Base-by-base conservation (phyloP, 2,888 invertebrate species). In the Limenitis camilla region DNA sequence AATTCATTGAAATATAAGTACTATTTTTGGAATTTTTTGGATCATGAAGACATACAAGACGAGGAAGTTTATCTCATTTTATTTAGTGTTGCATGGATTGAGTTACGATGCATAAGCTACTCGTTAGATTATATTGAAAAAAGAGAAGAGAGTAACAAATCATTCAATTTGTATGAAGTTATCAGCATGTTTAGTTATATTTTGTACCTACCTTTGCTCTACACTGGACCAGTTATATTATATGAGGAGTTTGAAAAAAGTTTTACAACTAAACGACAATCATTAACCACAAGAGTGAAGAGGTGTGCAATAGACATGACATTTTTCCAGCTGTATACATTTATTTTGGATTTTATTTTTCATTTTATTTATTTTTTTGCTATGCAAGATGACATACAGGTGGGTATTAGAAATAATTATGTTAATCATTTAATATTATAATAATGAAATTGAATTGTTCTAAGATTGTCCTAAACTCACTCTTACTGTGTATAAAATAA, bases 301-400 rank as follows among this genome's bases (percentile, higher is more conserved):
- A 72, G 64, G 63, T 84, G 91, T 59, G 38, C 79, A 0, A 62
- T 65, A 56, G 83, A 89, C 64, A 69, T 93, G 55, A 41, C 78
- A 2, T 84, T 94, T 61, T 91, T 91, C 53, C 58, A 87, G 6
- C 88, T 92, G 61, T 96, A 95, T 92, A 87, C 92, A 54, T 68
- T 91, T 19, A 78, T 94, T 53, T 89, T 92, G 57, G 93, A 96
- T 65, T 73, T 93, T 45, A 76, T 89, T 0, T 85, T 95, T 40
- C 96, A 97, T 80, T 96, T 90, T 71, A 77, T 97, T 45, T 97
- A 96, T 72, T 92, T 95, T 61, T 92, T 92, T 75, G 93, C 94
- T 8, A 86, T 96, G 72, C 90, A 91, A 52, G 90, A 88, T 68
- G 90, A 94, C 66, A 84, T 91, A 39, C 76, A 90, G 78, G 92